Evolutionary conservation across 2,113 vertebrate species (phyloP).

Genomic region (Neolamprologus sp.): DNA sequence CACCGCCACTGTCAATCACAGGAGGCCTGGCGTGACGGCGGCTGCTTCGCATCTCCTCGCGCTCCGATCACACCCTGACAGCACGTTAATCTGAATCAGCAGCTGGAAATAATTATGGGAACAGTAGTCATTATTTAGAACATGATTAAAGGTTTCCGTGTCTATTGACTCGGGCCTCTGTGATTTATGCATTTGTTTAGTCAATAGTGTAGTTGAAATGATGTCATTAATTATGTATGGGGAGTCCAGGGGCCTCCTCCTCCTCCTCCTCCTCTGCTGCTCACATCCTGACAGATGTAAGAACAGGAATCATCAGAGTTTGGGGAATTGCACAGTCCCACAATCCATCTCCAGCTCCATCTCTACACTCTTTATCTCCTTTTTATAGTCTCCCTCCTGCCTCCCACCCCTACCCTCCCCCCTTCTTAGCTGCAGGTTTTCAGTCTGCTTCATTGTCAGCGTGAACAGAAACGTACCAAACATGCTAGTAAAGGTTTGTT

Average conservation of each 20-base stretch:
- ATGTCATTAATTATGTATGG: constrained; percentile 99
- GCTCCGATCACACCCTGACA: constrained; percentile 75
- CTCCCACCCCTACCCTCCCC: not conserved
- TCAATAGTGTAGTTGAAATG: constrained; percentile 98
- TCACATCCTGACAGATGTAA: constrained; percentile 80
- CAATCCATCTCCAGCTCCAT: constrained; percentile 83
- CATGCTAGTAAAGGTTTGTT: not conserved
- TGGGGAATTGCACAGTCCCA: constrained; percentile 81
- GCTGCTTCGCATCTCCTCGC: not conserved
- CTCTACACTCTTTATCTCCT: not conserved
- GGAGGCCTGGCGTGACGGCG: not conserved
- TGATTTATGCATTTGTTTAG: constrained; percentile 99
- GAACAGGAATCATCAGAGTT: constrained; percentile 58
- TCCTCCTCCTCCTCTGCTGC: constrained; percentile 39
- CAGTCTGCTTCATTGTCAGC: not conserved
- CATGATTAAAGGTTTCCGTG: constrained; percentile 97
- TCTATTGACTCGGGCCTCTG: constrained; percentile 89
- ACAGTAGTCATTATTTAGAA: constrained; percentile 97
- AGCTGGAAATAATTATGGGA: constrained; percentile 95
- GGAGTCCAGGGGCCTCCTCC: constrained; percentile 78
- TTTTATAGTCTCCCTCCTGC: not conserved
- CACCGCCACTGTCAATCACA: not conserved
- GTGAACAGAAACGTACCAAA: not conserved
- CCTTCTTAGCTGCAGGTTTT: not conserved
- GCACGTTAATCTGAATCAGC: constrained; percentile 92